Evolutionary conservation across 2,113 vertebrate genomes (phyloP), one percentile per base, ranked within the genome.

Genomic region (Syngnathus scovelli): DNA sequence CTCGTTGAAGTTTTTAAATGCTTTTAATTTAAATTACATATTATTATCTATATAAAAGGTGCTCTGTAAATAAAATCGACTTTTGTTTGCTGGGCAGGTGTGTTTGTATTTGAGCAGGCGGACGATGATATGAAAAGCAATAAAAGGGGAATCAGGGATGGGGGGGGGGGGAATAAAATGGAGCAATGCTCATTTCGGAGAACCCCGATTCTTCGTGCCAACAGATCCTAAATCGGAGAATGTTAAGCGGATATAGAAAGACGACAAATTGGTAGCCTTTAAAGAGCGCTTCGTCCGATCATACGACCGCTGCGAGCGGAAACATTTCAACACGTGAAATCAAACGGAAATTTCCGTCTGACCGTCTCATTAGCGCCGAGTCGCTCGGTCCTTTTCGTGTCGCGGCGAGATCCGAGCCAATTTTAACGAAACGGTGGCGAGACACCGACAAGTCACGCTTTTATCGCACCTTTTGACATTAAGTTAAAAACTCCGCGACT

Each of bases 321-420:
- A 49, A 51, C 19, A 51, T 51, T 19, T 18, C 6, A 51, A 19
- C 48, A 51, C 4, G 48, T 9, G 19, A 5, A 51, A 51, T 51
- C 49, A 51, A 51, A 68, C 19, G 36, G 61, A 72, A 79, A 71
- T 61, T n/a, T 4, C 38, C 62, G 69, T 2, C 62, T 77, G 13
- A 61, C 51, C 44, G 55, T 52, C 49, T 51, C 15, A 49, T 66
- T 64, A 69, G 65, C 67, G 68, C 27, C 21, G 48, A 61, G 58
- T 61, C 18, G n/a, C 33, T 54, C 27, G 41, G 41, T 64, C 52
- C 63, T 68, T 68, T 33, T 33, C 18, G 61, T 56, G 68, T 4
- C 37, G 15, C 43, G 61, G 52, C 3, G 4, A 44, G 52, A 27
- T 10, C 52, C 8, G 27, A 55, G 21, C 59, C 44, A 55, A 60